Evolutionary conservation across 2,797 vertebrate species (phyloP).

Genomic region (Apogon talboti): DNA sequence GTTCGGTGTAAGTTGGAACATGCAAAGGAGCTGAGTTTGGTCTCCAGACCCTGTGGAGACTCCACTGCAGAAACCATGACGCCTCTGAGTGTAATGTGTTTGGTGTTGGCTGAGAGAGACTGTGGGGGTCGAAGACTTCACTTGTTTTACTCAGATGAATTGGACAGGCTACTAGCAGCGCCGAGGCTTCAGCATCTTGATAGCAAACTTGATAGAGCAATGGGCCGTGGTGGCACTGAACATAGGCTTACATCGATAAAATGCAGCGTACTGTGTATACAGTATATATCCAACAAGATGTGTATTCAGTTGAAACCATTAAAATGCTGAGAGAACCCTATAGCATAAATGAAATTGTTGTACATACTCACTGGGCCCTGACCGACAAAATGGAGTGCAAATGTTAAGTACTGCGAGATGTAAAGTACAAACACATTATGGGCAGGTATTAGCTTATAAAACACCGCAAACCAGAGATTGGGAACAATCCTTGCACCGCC

Average conservation of each 20-base stretch:
- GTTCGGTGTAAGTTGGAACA: not conserved
- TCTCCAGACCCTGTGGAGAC: not conserved
- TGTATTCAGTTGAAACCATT: slow-evolving; percentile 83
- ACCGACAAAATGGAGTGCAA: slow-evolving; percentile 89
- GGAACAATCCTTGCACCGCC: slow-evolving; percentile 40
- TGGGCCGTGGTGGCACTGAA: slow-evolving; percentile 76
- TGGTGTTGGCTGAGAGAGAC: slow-evolving; percentile 43
- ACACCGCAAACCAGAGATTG: slow-evolving; percentile 70
- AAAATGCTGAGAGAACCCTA: slow-evolving; percentile 83
- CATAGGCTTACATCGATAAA: slow-evolving; percentile 82
- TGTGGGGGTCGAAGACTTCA: slow-evolving; percentile 57
- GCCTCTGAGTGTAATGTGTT: slow-evolving; percentile 32
- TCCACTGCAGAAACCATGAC: slow-evolving; percentile 24
- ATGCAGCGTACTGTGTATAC: slow-evolving; percentile 73
- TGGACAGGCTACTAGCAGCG: slow-evolving; percentile 75
- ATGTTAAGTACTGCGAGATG: slow-evolving; percentile 87
- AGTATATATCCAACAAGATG: slow-evolving; percentile 77
- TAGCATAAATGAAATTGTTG: slow-evolving; percentile 87
- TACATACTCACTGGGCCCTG: slow-evolving; percentile 86
- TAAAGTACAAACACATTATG: slow-evolving; percentile 86
- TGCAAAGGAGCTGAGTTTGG: slow-evolving; percentile 10
- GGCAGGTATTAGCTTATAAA: slow-evolving; percentile 83
- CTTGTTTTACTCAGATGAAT: slow-evolving; percentile 79
- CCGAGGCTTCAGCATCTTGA: slow-evolving; percentile 69
- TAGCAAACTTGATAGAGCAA: slow-evolving; percentile 79